These are phyloP conservation scores for Drosophila lutescens DNA, from an alignment of 2,888 invertebrate genomes.

Conservation along the genomic window DNA sequence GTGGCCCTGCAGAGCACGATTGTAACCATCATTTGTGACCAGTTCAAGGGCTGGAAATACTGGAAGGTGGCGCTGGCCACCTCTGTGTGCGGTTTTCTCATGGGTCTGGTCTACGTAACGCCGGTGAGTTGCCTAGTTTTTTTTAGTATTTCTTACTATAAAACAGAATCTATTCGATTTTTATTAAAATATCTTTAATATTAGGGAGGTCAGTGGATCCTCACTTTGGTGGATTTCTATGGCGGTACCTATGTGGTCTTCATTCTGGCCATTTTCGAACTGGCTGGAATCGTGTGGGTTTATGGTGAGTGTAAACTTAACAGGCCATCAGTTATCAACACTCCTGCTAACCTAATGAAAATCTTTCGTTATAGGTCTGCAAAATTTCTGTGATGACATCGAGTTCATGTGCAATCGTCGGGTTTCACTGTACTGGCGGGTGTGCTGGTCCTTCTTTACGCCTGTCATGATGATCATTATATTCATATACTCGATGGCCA, in stretches of 20 bases:
- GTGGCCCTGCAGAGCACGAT: slow-evolving; percentile 89
- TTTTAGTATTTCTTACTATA: too few relatives aligned
- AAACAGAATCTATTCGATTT: too few relatives aligned
- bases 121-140: slow-evolving; percentile 85
- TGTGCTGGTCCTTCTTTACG: slow-evolving; percentile 90
- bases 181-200: too few relatives aligned
- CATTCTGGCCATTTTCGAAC: slow-evolving; percentile 86
- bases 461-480: slow-evolving; percentile 89
- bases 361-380: slow-evolving; percentile 85
- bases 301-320: slow-evolving; percentile 85
- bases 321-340: background rate
- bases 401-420: slow-evolving; percentile 90
- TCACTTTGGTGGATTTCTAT: slow-evolving; percentile 87
- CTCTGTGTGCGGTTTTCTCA: slow-evolving; percentile 86
- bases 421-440: slow-evolving; percentile 89
- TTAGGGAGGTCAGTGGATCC: slow-evolving; percentile 87
- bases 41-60: slow-evolving; percentile 87
- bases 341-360: background rate
- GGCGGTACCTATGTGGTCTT: slow-evolving; percentile 87
- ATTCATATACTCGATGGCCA: slow-evolving; percentile 88
- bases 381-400: slow-evolving; percentile 88
- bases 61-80: slow-evolving; percentile 87
- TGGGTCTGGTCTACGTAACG: slow-evolving; percentile 90
- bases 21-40: slow-evolving; percentile 89
- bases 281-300: slow-evolving; percentile 86